These are phyloP conservation scores for Hipparchia sbordonii DNA, from an alignment of 2,888 invertebrate genomes.

Conservation along the genomic window DNA sequence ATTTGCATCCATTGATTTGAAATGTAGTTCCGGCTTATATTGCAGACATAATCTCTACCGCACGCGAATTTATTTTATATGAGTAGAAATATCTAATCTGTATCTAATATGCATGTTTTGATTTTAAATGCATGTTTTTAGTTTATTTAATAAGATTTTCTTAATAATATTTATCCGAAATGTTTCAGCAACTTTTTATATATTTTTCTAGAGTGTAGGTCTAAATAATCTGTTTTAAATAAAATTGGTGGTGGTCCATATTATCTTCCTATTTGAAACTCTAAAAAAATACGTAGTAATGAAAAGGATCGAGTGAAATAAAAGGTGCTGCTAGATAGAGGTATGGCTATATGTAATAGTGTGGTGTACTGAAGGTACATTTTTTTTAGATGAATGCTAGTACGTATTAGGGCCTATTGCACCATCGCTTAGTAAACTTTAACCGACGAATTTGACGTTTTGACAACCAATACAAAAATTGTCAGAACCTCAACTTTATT, in stretches of 20 bases:
- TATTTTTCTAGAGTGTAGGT: not conserved
- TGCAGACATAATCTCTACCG: not conserved
- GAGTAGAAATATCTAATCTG: not conserved
- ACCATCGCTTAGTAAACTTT: too few species aligned
- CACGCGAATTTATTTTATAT: conserved; percentile 10
- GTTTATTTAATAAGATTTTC: not conserved
- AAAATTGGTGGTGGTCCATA: not conserved
- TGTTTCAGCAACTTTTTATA: not conserved
- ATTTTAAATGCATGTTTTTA: conserved; percentile 8
- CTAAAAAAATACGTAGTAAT: not conserved
- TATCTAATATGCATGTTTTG: conserved; percentile 6
- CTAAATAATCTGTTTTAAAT: too few species aligned
- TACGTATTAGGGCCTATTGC: too few species aligned
- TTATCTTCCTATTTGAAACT: not conserved
- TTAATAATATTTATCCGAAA: not conserved
- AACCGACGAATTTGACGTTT: too few species aligned
- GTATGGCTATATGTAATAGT: not conserved
- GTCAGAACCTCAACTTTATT: too few species aligned
- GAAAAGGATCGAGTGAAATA: not conserved
- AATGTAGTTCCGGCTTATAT: not conserved
- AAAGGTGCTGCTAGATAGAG: not conserved
- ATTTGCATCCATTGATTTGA: conserved; percentile 2
- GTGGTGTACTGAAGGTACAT: not conserved
- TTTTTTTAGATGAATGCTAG: not conserved
- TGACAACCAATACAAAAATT: too few species aligned